Conservation (phyloP, 2,888 invertebrate species). For the Eurytoma californica region DNA sequence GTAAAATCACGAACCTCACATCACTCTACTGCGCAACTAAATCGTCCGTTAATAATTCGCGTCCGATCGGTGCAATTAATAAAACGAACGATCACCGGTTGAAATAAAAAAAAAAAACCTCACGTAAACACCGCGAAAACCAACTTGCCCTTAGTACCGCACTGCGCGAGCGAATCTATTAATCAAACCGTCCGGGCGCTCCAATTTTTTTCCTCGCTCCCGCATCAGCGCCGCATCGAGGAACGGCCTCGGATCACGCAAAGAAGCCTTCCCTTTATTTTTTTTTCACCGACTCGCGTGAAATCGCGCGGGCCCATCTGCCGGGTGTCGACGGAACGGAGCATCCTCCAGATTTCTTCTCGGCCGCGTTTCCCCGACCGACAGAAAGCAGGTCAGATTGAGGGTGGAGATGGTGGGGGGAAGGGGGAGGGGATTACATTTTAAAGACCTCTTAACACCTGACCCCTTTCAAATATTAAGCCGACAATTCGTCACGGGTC, state of each 20-base stretch:
- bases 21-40: too few relatives aligned
- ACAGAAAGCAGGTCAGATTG: not conserved
- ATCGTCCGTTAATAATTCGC: too few relatives aligned
- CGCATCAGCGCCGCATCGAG: not conserved
- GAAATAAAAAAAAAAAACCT: too few relatives aligned
- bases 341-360: too few relatives aligned
- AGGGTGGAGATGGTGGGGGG: not conserved
- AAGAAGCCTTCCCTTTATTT: not conserved
- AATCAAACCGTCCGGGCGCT: slow-evolving; percentile 25
- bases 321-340: not conserved
- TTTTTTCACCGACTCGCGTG: slow-evolving; percentile 32
- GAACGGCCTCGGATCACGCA: slow-evolving; percentile 43
- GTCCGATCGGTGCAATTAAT: too few relatives aligned
- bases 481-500: slow-evolving; percentile 22
- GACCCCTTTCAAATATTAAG: slow-evolving; percentile 33
- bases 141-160: not conserved
- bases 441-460: slow-evolving; percentile 27
- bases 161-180: slow-evolving; percentile 35
- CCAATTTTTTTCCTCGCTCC: slow-evolving; percentile 14
- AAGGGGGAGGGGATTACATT: slow-evolving; percentile 16
- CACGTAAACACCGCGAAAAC: too few relatives aligned
- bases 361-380: too few relatives aligned
- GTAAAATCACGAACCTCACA: too few relatives aligned
- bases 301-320: not conserved
- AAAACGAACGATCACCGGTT: too few relatives aligned